Conservation (phyloP, 1,140 invertebrate species). For the Lamellibrachia luymesi region DNA sequence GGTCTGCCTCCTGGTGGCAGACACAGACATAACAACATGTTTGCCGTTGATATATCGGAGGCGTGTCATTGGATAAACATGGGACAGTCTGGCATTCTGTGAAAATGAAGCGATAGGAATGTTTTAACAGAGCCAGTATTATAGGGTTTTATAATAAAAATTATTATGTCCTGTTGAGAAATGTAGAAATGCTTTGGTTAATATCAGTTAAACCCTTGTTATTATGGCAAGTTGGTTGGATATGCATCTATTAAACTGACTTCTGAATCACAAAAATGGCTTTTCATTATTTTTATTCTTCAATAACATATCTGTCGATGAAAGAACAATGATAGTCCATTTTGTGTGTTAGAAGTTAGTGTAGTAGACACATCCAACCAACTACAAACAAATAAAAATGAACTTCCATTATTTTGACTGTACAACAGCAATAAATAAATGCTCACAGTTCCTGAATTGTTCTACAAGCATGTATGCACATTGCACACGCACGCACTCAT, state of each 20-base stretch:
- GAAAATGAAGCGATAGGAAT: background rate
- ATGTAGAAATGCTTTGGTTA: background rate
- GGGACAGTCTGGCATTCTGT: background rate
- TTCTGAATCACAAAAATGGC: too few species aligned
- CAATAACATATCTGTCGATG: too few species aligned
- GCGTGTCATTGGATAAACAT: background rate
- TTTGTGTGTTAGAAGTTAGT: too few species aligned
- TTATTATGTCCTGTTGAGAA: background rate
- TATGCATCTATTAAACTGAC: background rate
- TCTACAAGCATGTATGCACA: background rate
- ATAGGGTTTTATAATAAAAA: background rate
- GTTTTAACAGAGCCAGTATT: background rate
- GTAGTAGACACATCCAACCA: too few species aligned
- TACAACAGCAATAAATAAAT: too few species aligned
- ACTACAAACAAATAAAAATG: too few species aligned
- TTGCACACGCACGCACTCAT: background rate
- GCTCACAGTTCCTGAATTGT: too few species aligned
- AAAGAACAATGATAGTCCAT: too few species aligned
- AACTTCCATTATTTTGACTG: too few species aligned
- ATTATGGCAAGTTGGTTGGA: background rate
- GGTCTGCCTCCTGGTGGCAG: background rate
- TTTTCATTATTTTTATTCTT: too few species aligned
- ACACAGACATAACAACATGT: background rate
- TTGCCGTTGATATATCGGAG: background rate
- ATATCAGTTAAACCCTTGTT: background rate